phyloP scores from a whole-genome alignment of 2,888 invertebrate species.

The Dasysyrphus tricinctus region DNA sequence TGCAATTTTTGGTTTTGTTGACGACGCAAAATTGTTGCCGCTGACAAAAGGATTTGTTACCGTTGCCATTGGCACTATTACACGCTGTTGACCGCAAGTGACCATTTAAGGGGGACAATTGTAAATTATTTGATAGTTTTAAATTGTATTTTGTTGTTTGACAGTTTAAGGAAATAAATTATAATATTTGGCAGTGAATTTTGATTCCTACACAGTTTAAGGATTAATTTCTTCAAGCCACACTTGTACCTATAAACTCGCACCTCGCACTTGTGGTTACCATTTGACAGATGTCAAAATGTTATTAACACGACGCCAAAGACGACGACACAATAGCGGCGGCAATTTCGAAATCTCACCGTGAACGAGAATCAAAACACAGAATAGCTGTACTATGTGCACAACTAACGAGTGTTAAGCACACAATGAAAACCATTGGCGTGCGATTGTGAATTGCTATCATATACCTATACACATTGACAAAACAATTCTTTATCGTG shows the following conservation, averaged over 20 bases:
- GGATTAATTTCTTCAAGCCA: background rate
- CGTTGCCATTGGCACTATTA: conserved; percentile 96
- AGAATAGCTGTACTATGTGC: conserved; percentile 59
- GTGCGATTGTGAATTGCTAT: conserved; percentile 60
- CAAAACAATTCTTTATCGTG: conserved; percentile 28
- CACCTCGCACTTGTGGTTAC: conserved; percentile 30
- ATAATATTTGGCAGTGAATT: conserved; percentile 43
- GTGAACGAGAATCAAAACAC: conserved; percentile 64
- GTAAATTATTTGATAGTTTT: conserved; percentile 5
- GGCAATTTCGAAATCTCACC: conserved; percentile 62
- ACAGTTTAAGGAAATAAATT: background rate
- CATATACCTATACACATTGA: conserved; percentile 47
- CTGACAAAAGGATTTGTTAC: conserved; percentile 81
- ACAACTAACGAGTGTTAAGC: conserved; percentile 68
- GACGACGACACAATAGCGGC: conserved; percentile 61
- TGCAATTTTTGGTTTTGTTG: conserved; percentile 95
- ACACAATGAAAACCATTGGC: conserved; percentile 73
- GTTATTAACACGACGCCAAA: conserved; percentile 46
- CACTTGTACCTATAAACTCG: conserved; percentile 31
- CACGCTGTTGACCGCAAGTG: conserved; percentile 83
- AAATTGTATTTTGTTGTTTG: background rate
- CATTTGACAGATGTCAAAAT: conserved; percentile 64
- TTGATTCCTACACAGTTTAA: conserved; percentile 23
- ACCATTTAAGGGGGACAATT: conserved; percentile 80
- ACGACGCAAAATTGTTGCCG: conserved; percentile 66